Evolutionary conservation across 1,140 invertebrate species (phyloP), one percentile per base, ranked within the genome.

Genomic region (Pseudachorutes palmiensis): DNA sequence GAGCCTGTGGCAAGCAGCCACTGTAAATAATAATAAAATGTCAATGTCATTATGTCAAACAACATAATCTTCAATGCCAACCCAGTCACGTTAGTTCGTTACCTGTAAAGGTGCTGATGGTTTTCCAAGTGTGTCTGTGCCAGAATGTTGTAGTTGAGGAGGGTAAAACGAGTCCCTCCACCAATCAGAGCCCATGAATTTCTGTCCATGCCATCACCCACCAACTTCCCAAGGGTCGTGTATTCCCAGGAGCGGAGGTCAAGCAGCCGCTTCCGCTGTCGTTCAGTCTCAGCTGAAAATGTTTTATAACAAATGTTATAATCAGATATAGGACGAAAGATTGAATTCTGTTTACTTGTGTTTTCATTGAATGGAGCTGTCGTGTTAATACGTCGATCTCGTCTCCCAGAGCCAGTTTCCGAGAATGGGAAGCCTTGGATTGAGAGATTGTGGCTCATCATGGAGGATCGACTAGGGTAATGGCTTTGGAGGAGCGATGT

Each of bases 61-160:
- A n/a, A n/a, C n/a, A n/a, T n/a, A n/a, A n/a, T n/a, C n/a, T n/a
- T n/a, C n/a, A 31, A 31, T 41, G 3, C 61, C 24, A 63, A 36
- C 24, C 33, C 36, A 63, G 16, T 36, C 2, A 5, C 19, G 14
- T 24, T 1, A 57, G 5, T 48, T 85, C 76, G 71, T 87, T 82
- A 67, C 57, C 74, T 78, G 74, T 97, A 97, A 2, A 97, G 79
- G 76, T 87, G 82, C 0, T 79, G 76, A 78, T 96, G 89, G 65
- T 83, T 79, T 72, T 88, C 83, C 45, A 96, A 70, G 31, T 95
- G 79, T 70, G 86, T 82, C 79, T 95, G 93, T 0, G 92, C 87
- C 33, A 97, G 78, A 36, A 97, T 86, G 79, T 97, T 97, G 76
- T 94, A 97, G 0, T 86, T 89, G 72, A 92, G 75, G 14, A 85